Evolutionary conservation across 2,113 vertebrate species (phyloP), one percentile per base, ranked within the genome.

Genomic region (Rhombomys opimus): DNA sequence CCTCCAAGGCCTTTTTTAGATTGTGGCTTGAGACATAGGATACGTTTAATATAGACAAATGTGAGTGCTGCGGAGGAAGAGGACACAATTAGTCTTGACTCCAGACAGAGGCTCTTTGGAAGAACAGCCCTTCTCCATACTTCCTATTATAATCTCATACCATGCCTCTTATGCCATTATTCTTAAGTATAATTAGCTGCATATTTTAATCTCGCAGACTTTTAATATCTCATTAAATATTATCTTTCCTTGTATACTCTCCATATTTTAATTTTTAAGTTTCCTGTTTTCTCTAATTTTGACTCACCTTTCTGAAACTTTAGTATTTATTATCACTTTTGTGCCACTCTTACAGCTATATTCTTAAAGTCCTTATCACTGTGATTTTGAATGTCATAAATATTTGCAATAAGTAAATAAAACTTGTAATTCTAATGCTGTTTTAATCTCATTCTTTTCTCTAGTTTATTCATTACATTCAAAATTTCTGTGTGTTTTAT

Each of bases 191-290:
- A 88, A 78, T 92, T 87, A 63, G 17, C 27, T 57, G 15, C 50
- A 46, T 1, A 76, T 76, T 91, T 91, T 59, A 78, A n/a, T 41
- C 14, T 50, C 18, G 94, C 35, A 72, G 18, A 81, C 13, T 41
- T 91, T 67, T 73, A 63, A 75, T 87, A 78, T 76, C 77, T 91
- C 73, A 63, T 87, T 77, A 67, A 80, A 96, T 15, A 77, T 3
- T 93, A 1, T 17, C 32, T 7, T 93, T 88, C 35, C 38, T 90
- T 50, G 86, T 30, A 50, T 76, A 90, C 73, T 18, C 7, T 85
- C 68, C 23, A 84, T 23, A 13, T 88, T 93, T 89, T 90, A 65
- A 52, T 75, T 90, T 91, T 84, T 88, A 95, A 90, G 32, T 32
- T 73, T 84, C 22, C 81, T 23, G 68, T 65, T 95, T 87, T 32